Evolutionary conservation across 2,888 invertebrate species (phyloP), one percentile per base, ranked within the genome.

Genomic region (Podotricha telesiphe): DNA sequence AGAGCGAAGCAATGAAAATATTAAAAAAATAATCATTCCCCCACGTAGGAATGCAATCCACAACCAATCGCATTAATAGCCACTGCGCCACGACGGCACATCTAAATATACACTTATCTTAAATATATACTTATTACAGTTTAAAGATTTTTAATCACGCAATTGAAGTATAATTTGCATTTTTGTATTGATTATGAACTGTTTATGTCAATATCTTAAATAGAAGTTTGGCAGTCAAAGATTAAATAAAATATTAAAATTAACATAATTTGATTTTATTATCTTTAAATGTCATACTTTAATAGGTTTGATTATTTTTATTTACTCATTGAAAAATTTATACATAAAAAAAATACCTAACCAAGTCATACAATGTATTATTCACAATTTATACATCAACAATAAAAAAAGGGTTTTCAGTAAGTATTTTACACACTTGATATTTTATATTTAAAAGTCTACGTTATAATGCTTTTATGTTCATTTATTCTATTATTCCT

Each of bases 161-260:
- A 17, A 34, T 42, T 59, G 8, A 50, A 10, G 17, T 20, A 50
- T 20, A 7, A 45, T 22, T n/a, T 22, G 11, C 45, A 45, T 45
- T n/a, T 42, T 15, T 45, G n/a, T 47, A 13, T 61, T 48, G 48
- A 47, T 7, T 34, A 47, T 19, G 2, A 11, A 34, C 28, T 34
- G 11, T 34, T 19, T 28, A 10, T n/a, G 48, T 62, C 62, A 48
- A 47, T 47, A n/a, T 17, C 47, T 48, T 47, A 62, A 34, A 28
- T 17, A 48, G 11, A 28, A 13, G 22, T 62, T 62, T 62, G 48
- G 61, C 61, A 61, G 61, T 61, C 34, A 17, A 47, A 61, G 2
- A 61, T 47, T 45, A 28, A 11, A 34, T 22, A 22, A 2, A 17
- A 47, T 17, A 47, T 22, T 45, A 17, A 59, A 58, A 15, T 34